phyloP scores from a whole-genome alignment of 2,113 vertebrate genomes.

The Podilymbus podiceps region DNA sequence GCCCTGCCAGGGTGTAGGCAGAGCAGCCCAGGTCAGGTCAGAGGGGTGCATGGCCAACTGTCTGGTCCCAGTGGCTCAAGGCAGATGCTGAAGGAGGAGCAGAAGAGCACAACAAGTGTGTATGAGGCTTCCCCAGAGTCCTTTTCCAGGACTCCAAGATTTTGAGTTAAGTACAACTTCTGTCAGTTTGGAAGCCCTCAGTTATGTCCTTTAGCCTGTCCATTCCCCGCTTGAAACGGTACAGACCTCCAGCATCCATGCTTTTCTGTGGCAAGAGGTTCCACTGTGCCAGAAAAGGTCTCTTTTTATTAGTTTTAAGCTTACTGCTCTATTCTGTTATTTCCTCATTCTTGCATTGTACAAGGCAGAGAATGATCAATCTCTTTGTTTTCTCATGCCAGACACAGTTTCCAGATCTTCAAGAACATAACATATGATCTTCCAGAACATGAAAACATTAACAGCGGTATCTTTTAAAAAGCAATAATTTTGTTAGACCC shows the following conservation, averaged over 20 bases:
- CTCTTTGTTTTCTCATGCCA: background rate
- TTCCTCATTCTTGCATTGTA: background rate
- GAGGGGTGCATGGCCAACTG: rapidly evolving
- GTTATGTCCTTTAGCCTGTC: background rate
- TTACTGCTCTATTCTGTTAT: background rate
- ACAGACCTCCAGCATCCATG: background rate
- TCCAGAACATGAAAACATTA: background rate
- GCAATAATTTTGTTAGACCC: background rate
- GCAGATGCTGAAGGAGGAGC: background rate
- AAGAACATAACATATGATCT: background rate
- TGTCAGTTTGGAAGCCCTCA: background rate
- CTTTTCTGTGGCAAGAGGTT: background rate
- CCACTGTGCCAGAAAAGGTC: background rate
- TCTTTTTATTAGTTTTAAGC: background rate
- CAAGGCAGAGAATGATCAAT: background rate
- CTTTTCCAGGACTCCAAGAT: background rate
- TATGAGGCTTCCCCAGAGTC: background rate
- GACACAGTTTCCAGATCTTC: background rate
- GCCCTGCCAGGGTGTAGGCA: background rate
- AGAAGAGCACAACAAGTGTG: background rate
- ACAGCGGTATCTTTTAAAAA: background rate
- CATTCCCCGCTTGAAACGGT: background rate
- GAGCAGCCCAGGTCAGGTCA: background rate
- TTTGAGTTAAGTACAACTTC: background rate
- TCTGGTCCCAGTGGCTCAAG: background rate